A percentile compares a stretch with the other conserved stretches of the same genome.
Evolutionary conservation across 2,888 invertebrate species (phyloP).

Genomic region (Sisyra terminalis): DNA sequence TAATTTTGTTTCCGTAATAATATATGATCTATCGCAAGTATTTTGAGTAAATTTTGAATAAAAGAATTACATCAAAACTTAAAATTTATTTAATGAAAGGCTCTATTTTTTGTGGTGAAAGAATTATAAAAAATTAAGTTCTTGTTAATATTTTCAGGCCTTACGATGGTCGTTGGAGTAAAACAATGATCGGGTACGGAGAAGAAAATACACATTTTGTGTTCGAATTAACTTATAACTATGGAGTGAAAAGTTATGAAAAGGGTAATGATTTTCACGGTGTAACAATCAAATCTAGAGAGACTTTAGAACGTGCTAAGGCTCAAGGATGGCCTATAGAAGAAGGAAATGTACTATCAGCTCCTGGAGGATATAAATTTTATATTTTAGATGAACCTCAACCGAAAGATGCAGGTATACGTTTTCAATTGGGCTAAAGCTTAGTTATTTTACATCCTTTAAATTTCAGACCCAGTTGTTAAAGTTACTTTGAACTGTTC

Average conservation of each 20-base stretch:
- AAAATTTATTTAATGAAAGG: too few relatives aligned
- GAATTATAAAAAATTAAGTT: too few relatives aligned
- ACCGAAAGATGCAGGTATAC: conserved; percentile 43
- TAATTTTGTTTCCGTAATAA: too few relatives aligned
- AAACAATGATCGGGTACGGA: conserved; percentile 98
- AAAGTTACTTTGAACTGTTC: conserved; percentile 68
- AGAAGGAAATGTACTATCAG: conserved; percentile 47
- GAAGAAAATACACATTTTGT: conserved; percentile 91
- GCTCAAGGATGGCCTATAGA: conserved; percentile 53
- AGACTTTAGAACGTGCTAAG: conserved; percentile 56
- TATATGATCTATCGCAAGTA: too few relatives aligned
- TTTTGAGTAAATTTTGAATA: too few relatives aligned
- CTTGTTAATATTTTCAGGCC: conserved; percentile 46
- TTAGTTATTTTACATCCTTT: conserved; percentile 3
- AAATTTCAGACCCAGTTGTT: conserved; percentile 58
- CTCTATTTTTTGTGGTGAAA: too few relatives aligned
- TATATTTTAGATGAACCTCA: conserved; percentile 57
- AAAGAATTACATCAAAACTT: too few relatives aligned
- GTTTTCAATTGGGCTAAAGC: conserved; percentile 6
- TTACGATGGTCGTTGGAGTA: conserved; percentile 95
- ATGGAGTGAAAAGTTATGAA: conserved; percentile 76
- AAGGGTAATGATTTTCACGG: conserved; percentile 85
- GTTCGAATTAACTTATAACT: conserved; percentile 93
- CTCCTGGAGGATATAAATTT: conserved; percentile 89
- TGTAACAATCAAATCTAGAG: conserved; percentile 65